Evolutionary conservation across 2,113 vertebrate genomes (phyloP).

Genomic region (Megatriorchis doriae): DNA sequence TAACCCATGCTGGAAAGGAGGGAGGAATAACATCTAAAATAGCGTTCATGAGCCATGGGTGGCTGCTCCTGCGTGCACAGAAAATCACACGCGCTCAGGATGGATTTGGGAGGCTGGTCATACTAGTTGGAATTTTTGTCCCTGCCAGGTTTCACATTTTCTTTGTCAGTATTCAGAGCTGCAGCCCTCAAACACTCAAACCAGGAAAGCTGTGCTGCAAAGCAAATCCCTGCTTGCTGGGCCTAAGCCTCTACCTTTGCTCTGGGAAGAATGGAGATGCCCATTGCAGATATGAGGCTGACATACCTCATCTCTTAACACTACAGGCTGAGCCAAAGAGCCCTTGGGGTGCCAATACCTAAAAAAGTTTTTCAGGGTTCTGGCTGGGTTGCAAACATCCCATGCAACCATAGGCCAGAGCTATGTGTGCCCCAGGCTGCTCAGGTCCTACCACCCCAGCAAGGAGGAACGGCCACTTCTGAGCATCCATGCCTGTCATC

Average conservation of each 20-base stretch:
- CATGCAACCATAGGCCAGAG: background rate
- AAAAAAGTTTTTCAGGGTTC: background rate
- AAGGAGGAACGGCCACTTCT: background rate
- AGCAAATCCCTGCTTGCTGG: background rate
- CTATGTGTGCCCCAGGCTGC: fast-evolving
- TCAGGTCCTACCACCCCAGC: background rate
- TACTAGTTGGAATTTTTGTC: background rate
- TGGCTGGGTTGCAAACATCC: background rate
- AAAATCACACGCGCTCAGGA: fast-evolving
- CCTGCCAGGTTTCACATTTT: background rate
- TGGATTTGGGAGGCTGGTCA: background rate
- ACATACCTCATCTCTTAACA: background rate
- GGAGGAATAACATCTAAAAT: background rate
- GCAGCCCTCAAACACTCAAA: background rate
- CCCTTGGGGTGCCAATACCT: background rate
- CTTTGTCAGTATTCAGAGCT: background rate
- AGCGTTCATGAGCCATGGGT: background rate
- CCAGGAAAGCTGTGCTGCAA: background rate
- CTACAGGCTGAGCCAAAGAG: background rate
- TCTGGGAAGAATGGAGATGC: background rate
- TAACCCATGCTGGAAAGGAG: background rate
- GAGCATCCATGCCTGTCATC: fast-evolving
- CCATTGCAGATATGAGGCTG: background rate
- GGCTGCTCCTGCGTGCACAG: fast-evolving
- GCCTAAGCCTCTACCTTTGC: background rate